These are phyloP conservation scores for Ictalurus furcatus DNA, from an alignment of 2,113 vertebrate species.

Conservation along the genomic window DNA sequence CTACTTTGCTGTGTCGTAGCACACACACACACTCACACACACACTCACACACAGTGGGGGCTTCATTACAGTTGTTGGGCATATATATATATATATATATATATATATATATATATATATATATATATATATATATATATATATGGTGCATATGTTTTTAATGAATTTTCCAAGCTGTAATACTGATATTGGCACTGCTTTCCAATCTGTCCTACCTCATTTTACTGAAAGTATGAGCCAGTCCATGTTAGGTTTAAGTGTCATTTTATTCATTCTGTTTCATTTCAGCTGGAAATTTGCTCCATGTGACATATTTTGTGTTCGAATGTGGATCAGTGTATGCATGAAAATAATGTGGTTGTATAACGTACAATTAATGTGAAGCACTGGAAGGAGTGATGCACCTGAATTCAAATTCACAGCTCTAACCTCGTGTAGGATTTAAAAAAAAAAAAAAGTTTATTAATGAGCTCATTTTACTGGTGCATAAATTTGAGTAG, in stretches of 20 bases:
- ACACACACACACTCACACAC: slow-evolving; percentile 2
- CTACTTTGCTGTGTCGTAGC: slow-evolving; percentile 42
- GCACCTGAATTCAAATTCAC: neutral
- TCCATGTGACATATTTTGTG: neutral
- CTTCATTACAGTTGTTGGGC: slow-evolving; percentile 58
- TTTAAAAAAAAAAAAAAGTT: no score
- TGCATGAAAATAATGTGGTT: slow-evolving; percentile 2
- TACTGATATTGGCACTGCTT: slow-evolving; percentile 61
- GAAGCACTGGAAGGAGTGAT: neutral
- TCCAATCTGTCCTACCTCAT: slow-evolving; percentile 46
- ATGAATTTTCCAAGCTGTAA: slow-evolving; percentile 64
- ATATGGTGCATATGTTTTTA: slow-evolving; percentile 55
- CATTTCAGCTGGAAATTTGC: neutral
- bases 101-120: slow-evolving; percentile 40
- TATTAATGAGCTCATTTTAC: neutral
- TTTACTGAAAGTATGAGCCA: slow-evolving; percentile 39
- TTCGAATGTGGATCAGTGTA: neutral
- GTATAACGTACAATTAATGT: neutral
- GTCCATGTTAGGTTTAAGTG: slow-evolving; percentile 3
- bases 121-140: slow-evolving; percentile 18
- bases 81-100: slow-evolving; percentile 38
- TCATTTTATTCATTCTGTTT: slow-evolving; percentile 1
- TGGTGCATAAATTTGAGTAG: neutral
- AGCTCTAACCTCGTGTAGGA: neutral
- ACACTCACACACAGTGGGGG: slow-evolving; percentile 1